Conservation (phyloP, 1,140 invertebrate species). For the Eurytemora carolleeae region DNA sequence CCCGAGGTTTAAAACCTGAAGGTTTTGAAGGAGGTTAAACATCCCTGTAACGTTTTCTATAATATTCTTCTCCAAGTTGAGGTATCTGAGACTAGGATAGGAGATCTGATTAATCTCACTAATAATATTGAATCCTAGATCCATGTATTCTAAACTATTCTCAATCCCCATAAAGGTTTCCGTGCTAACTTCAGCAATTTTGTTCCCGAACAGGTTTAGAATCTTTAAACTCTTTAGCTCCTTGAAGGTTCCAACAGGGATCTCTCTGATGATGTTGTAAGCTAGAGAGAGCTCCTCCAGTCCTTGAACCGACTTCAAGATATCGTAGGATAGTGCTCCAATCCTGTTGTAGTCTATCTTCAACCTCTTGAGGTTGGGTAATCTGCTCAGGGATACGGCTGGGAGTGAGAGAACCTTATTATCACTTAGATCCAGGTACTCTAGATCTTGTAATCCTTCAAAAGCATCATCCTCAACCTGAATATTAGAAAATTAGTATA, state of each 20-base stretch:
- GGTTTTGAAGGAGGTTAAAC: slow-evolving; percentile 41
- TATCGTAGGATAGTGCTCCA: slow-evolving; percentile 53
- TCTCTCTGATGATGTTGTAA: slow-evolving; percentile 63
- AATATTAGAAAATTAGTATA: neutral
- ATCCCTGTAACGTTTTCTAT: slow-evolving; percentile 24
- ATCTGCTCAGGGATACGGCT: slow-evolving; percentile 45
- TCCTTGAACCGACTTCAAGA: slow-evolving; percentile 22
- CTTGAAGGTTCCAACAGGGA: slow-evolving; percentile 52
- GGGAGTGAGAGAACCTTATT: slow-evolving; percentile 69
- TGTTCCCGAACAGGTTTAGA: slow-evolving; percentile 55
- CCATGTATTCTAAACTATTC: slow-evolving; percentile 44
- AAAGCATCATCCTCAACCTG: slow-evolving; percentile 66
- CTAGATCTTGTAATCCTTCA: slow-evolving; percentile 50
- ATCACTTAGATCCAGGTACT: slow-evolving; percentile 57
- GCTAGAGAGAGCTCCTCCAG: slow-evolving; percentile 33
- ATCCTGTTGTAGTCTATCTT: slow-evolving; percentile 68
- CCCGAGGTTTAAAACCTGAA: slow-evolving; percentile 48
- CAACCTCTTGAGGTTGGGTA: slow-evolving; percentile 48
- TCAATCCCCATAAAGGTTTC: slow-evolving; percentile 54
- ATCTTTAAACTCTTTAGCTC: slow-evolving; percentile 34
- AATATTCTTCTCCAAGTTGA: slow-evolving; percentile 58
- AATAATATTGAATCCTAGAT: slow-evolving; percentile 52
- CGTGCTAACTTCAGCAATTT: slow-evolving; percentile 43
- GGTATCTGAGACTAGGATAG: slow-evolving; percentile 28
- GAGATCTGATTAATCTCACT: slow-evolving; percentile 25